phyloP scores from a whole-genome alignment of 2,797 vertebrate genomes.

The Amphiprion clarkii region DNA sequence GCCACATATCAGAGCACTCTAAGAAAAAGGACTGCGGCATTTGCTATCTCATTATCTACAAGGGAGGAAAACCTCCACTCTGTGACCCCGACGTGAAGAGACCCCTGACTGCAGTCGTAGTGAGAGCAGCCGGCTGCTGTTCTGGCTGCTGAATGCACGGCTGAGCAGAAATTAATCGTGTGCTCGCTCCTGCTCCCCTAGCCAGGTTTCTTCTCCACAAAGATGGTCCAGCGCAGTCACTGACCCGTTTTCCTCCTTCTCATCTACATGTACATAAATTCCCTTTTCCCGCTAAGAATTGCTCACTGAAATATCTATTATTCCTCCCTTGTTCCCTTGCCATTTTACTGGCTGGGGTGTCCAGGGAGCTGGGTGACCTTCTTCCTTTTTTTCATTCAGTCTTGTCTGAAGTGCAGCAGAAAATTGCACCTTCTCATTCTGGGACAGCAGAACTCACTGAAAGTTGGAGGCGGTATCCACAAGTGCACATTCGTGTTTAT shows the following conservation, averaged over 20 bases:
- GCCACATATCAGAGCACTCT: constrained; percentile 38
- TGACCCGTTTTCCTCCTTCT: constrained; percentile 73
- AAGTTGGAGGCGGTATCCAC: constrained; percentile 15
- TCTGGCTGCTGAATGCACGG: constrained; percentile 65
- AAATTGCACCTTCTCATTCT: constrained; percentile 27
- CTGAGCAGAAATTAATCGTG: constrained; percentile 78
- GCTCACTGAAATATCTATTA: constrained; percentile 77
- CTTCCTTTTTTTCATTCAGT: constrained; percentile 52
- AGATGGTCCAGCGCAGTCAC: constrained; percentile 57
- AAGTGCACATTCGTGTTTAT: constrained; percentile 6
- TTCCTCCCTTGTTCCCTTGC: constrained; percentile 63
- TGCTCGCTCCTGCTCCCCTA: constrained; percentile 60
- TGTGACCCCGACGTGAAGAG: constrained; percentile 58
- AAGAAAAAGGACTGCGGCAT: constrained; percentile 38
- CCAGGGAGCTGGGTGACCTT: constrained; percentile 62
- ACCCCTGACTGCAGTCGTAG: constrained; percentile 29
- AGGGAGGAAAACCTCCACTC: constrained; percentile 57
- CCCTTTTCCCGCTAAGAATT: constrained; percentile 63
- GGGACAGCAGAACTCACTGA: constrained; percentile 21
- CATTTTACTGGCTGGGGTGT: constrained; percentile 39
- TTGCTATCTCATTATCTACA: constrained; percentile 78
- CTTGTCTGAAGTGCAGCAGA: constrained; percentile 46
- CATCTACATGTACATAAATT: constrained; percentile 81
- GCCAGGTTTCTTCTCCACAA: constrained; percentile 55
- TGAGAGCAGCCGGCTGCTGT: constrained; percentile 36